Evolutionary conservation across 1,140 invertebrate species (phyloP).

Genomic region (Berghia stephanieae): DNA sequence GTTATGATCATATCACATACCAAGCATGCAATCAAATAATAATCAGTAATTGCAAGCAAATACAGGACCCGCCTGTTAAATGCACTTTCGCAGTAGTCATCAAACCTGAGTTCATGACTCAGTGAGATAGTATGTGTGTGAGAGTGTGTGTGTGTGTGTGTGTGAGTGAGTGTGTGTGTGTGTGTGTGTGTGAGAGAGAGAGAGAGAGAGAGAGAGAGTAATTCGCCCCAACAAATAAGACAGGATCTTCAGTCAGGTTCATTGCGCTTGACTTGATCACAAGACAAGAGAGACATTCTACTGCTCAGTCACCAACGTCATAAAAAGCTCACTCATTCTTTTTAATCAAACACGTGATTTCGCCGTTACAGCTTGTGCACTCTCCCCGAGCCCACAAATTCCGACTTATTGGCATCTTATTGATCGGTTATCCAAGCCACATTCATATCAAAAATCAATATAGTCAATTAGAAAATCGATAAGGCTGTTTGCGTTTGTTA

Average conservation of each 20-base stretch:
- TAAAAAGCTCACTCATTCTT: too few species aligned
- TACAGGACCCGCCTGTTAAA: not conserved
- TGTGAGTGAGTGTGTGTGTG: not conserved
- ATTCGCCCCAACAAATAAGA: too few species aligned
- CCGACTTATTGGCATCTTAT: too few species aligned
- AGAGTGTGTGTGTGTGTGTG: conserved; percentile 12
- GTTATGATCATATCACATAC: not conserved
- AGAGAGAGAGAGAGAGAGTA: too few species aligned
- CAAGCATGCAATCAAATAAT: not conserved
- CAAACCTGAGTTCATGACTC: not conserved
- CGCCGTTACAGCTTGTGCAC: too few species aligned
- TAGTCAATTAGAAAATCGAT: too few species aligned
- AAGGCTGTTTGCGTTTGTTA: too few species aligned
- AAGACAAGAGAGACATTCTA: not conserved
- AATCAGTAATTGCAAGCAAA: not conserved
- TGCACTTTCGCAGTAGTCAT: not conserved
- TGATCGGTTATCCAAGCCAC: too few species aligned
- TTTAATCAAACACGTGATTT: too few species aligned
- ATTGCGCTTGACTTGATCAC: not conserved
- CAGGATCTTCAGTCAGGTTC: not conserved
- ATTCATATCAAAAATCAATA: too few species aligned
- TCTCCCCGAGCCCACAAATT: too few species aligned
- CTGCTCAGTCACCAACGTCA: not conserved
- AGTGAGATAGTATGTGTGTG: not conserved
- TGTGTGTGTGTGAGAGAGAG: not conserved